These are phyloP conservation scores for Cassiopea xamachana DNA, from an alignment of 30 jellyfish, hydroid and myxozoan genomes.

Conservation along the genomic window DNA sequence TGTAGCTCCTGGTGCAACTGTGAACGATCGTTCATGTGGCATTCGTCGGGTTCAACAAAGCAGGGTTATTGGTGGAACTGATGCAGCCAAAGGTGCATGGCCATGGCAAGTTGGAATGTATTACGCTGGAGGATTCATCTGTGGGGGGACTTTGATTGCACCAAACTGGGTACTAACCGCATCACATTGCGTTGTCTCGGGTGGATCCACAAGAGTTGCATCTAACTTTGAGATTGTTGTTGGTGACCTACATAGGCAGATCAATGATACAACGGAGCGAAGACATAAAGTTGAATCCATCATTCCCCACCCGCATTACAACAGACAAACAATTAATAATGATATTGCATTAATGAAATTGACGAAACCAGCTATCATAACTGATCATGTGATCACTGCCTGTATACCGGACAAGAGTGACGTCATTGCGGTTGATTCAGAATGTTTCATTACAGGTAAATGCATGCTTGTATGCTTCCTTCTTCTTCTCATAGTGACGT, in stretches of 20 bases:
- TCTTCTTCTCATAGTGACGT: not conserved
- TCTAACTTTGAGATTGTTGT: constrained; percentile 12
- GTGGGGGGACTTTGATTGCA: constrained; percentile 74
- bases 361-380: constrained; percentile 62
- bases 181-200: constrained; percentile 59
- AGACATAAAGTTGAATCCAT: constrained; percentile 3
- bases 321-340: constrained; percentile 5
- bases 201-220: not conserved
- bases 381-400: constrained; percentile 56
- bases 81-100: constrained; percentile 79
- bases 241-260: constrained; percentile 31
- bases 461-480: not conserved
- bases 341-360: constrained; percentile 73
- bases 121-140: not conserved
- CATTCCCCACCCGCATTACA: constrained; percentile 18
- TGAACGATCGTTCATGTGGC: constrained; percentile 60
- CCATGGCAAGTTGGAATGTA: constrained; percentile 75
- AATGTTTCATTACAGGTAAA: constrained; percentile 77
- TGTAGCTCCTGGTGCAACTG: constrained; percentile 28
- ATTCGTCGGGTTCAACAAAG: constrained; percentile 25
- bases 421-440: constrained; percentile 40
- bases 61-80: constrained; percentile 59
- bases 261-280: constrained; percentile 39
- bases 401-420: constrained; percentile 51
- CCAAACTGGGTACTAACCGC: constrained; percentile 80